Conservation (phyloP, 2,888 invertebrate genomes). For the Epistrophella euchroma region DNA sequence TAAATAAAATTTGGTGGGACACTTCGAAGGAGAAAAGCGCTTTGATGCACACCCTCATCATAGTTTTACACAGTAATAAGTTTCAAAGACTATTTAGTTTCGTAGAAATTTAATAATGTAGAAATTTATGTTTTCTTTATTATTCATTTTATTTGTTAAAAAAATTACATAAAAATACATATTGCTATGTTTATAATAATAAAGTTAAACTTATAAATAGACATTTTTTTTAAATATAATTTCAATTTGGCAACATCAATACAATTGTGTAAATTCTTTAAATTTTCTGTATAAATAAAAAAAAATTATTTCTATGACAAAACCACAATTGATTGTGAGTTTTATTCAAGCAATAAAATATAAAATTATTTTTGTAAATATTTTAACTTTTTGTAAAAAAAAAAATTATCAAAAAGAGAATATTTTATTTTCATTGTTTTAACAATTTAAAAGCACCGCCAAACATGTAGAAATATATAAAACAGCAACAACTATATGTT, state of each 20-base stretch:
- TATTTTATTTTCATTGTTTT: slow-evolving; percentile 43
- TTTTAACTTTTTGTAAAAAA: slow-evolving; percentile 23
- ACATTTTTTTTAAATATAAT: slow-evolving; percentile 50
- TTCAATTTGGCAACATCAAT: slow-evolving; percentile 71
- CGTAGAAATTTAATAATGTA: background rate
- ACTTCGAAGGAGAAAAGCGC: no score
- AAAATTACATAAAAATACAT: slow-evolving; percentile 71
- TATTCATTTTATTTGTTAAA: slow-evolving; percentile 58
- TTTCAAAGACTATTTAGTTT: no score
- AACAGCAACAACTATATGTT: slow-evolving; percentile 16
- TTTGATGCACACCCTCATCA: no score
- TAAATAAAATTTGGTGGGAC: no score
- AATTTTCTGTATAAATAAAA: slow-evolving; percentile 18
- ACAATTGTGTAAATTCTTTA: slow-evolving; percentile 58
- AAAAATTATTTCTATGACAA: slow-evolving; percentile 50
- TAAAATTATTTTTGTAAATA: slow-evolving; percentile 59
- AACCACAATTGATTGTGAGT: slow-evolving; percentile 49
- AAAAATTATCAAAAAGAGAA: slow-evolving; percentile 13
- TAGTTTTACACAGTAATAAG: no score
- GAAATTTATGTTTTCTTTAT: slow-evolving; percentile 42
- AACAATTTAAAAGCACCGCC: slow-evolving; percentile 70
- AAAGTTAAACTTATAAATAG: slow-evolving; percentile 64
- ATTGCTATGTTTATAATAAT: slow-evolving; percentile 48
- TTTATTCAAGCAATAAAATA: slow-evolving; percentile 42
- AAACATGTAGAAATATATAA: slow-evolving; percentile 45